Evolutionary conservation across 2,797 vertebrate species (phyloP).

Genomic region (Eleutherodactylus coqui): DNA sequence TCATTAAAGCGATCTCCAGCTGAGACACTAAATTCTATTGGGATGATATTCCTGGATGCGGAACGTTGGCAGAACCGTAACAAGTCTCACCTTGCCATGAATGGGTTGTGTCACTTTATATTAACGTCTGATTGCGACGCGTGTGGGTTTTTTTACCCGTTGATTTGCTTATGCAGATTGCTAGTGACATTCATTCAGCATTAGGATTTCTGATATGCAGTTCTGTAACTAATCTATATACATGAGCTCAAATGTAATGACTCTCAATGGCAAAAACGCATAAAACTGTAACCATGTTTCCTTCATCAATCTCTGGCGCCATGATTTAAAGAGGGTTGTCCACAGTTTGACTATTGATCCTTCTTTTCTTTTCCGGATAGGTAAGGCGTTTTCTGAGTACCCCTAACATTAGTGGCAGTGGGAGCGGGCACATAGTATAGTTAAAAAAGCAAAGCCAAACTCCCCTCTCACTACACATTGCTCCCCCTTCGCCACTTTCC

Average conservation of each 20-base stretch:
- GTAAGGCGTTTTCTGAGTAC: too few species aligned
- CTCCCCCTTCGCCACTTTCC: too few species aligned
- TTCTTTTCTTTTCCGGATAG: too few species aligned
- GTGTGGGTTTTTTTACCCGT: conserved; percentile 13
- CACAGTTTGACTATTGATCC: too few species aligned
- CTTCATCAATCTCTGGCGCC: too few species aligned
- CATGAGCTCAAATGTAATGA: neutral
- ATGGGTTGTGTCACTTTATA: conserved; percentile 48
- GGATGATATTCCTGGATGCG: conserved; percentile 53
- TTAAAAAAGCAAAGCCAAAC: too few species aligned
- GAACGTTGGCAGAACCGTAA: conserved; percentile 37
- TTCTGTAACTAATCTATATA: conserved; percentile 11
- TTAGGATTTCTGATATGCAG: neutral
- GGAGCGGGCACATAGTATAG: too few species aligned
- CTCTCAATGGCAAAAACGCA: neutral
- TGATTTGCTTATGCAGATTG: conserved; percentile 35
- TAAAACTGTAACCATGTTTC: neutral
- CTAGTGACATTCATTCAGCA: conserved; percentile 4
- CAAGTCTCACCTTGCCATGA: conserved; percentile 49
- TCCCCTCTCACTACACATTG: too few species aligned
- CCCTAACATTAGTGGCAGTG: too few species aligned
- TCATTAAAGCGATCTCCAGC: conserved; percentile 51
- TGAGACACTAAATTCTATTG: conserved; percentile 54
- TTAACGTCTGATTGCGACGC: conserved; percentile 27
- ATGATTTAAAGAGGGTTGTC: too few species aligned